Evolutionary conservation across 2,888 invertebrate species (phyloP), one percentile per base, ranked within the genome.

Genomic region (Junonia oenone): DNA sequence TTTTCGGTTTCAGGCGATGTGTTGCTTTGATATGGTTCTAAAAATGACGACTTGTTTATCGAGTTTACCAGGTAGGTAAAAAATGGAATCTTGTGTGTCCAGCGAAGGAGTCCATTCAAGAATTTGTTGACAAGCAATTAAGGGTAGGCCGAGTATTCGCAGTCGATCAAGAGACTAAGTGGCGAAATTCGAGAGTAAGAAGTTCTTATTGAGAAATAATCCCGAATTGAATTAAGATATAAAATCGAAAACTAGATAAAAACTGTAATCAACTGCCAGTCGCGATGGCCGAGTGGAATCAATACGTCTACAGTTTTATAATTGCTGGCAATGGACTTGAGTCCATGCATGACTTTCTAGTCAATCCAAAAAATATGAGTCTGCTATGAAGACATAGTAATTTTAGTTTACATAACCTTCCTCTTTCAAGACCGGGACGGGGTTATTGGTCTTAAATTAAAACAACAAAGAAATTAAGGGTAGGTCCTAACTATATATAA

Each of bases 41-140:
- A 55, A 60, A 59, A 64, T 75, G 75, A 78, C 75, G 77, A 76
- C 81, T 81, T 79, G 81, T 79, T 81, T 75, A 78, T 79, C 78
- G 64, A 75, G 82, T 77, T 78, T 77, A 77, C 77, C 69, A 68
- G 71, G 65, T 64, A 62, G n/a, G 52, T 68, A 83, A 86, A 84
- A 85, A 81, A 67, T 68, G 66, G 78, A 78, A 78, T 80, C 74
- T 66, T 70, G 76, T 75, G 72, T 69, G 75, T 73, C 77, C 81
- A 76, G 68, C 68, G 68, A 66, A 72, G 73, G 69, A 75, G 81
- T 76, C 75, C 83, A 83, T 84, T 85, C 76, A 82, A 81, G 83
- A 83, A 83, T 84, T 80, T 83, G 78, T 79, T 83, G 87, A 83
- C 83, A 85, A 80, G 79, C 83, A 85, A 87, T 87, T 88, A 85